Percentiles rank a stretch among this genome's conserved stretches.
phyloP scores from a whole-genome alignment of 2,797 vertebrate species.

The Naso thynnoides region DNA sequence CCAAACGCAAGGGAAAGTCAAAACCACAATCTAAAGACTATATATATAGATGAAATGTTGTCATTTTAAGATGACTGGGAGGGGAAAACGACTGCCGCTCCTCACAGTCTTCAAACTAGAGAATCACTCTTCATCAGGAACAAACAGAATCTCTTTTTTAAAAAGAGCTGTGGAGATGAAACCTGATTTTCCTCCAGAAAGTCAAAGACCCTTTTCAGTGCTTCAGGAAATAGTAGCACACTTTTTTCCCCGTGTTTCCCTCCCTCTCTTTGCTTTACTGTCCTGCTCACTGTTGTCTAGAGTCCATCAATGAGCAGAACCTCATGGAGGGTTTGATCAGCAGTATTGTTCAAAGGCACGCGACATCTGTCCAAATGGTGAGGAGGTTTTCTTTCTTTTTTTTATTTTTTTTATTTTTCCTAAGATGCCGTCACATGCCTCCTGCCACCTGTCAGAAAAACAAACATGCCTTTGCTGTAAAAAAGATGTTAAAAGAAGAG shows the following conservation, averaged over 20 bases:
- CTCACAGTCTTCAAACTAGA: constrained; percentile 74
- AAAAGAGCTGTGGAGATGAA: constrained; percentile 71
- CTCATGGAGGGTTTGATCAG: constrained; percentile 69
- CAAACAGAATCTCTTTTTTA: constrained; percentile 66
- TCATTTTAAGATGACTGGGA: constrained; percentile 81
- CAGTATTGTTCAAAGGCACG: constrained; percentile 60
- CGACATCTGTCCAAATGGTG: constrained; percentile 65
- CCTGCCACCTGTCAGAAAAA: constrained; percentile 75
- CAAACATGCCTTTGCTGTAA: constrained; percentile 68
- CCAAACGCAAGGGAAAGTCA: constrained; percentile 73
- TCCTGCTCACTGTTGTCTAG: constrained; percentile 54
- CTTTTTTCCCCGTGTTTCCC: constrained; percentile 37
- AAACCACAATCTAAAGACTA: constrained; percentile 82
- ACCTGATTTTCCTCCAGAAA: constrained; percentile 69
- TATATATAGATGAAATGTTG: constrained; percentile 87
- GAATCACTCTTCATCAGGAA: constrained; percentile 75
- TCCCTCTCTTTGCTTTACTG: constrained; percentile 47
- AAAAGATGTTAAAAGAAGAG: constrained; percentile 57
- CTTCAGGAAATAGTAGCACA: constrained; percentile 58
- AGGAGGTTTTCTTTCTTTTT: constrained; percentile 44
- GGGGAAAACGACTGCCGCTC: constrained; percentile 68
- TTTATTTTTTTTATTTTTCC: constrained; percentile 24
- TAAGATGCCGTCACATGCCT: constrained; percentile 41
- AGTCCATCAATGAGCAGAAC: constrained; percentile 74
- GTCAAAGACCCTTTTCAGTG: constrained; percentile 67